phyloP scores from a whole-genome alignment of 2,797 vertebrate species.

The Ctenopoma kingsleyae region DNA sequence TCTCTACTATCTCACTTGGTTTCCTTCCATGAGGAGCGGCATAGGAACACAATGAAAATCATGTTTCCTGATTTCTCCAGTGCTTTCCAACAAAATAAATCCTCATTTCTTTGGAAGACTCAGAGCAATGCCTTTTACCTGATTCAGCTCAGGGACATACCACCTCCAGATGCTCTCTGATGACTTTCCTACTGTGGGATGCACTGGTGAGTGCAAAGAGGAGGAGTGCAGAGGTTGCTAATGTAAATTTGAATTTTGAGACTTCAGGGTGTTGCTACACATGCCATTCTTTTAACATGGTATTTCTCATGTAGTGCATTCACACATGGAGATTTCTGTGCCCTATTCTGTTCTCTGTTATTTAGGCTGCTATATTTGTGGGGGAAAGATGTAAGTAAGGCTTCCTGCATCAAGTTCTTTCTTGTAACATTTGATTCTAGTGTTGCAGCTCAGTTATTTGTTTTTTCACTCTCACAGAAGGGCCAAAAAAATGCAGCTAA shows the following conservation, averaged over 20 bases:
- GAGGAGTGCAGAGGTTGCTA: constrained; percentile 6
- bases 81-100: constrained; percentile 24
- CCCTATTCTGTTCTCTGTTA: not conserved
- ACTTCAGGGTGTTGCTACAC: not conserved
- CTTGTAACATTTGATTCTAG: not conserved
- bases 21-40: constrained; percentile 17
- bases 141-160: constrained; percentile 39
- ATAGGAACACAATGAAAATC: constrained; percentile 22
- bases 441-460: too few relatives aligned
- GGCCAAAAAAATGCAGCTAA: too few relatives aligned
- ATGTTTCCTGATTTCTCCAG: constrained; percentile 10
- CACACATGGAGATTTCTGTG: not conserved
- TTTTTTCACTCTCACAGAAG: too few relatives aligned
- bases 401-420: not conserved
- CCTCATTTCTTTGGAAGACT: constrained; percentile 11
- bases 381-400: not conserved
- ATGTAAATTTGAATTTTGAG: constrained; percentile 11
- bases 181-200: constrained; percentile 34
- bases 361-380: too few relatives aligned
- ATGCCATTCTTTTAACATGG: not conserved
- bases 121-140: constrained; percentile 29
- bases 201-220: constrained; percentile 16
- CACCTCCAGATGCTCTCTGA: constrained; percentile 45
- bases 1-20: constrained; percentile 10
- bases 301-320: not conserved